phyloP scores from a whole-genome alignment of 1,140 invertebrate species.

The Zaprionus ornatus region DNA sequence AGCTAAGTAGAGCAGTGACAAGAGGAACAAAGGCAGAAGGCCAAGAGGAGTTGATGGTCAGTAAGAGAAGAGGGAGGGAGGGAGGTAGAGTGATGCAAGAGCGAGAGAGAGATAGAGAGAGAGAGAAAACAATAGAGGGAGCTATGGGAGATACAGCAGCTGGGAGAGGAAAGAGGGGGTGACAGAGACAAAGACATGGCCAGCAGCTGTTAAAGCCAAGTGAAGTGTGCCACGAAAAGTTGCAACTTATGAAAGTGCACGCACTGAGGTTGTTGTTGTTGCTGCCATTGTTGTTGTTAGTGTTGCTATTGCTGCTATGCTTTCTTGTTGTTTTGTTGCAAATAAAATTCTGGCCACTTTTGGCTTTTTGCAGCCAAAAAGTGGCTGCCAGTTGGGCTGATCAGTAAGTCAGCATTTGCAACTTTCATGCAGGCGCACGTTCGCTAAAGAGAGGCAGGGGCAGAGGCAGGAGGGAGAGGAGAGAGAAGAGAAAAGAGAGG shows the following conservation, averaged over 20 bases:
- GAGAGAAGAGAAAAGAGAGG: no score
- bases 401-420: constrained; percentile 78
- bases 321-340: not conserved
- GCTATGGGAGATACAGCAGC: not conserved
- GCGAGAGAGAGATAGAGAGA: not conserved
- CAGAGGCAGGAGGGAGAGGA: not conserved
- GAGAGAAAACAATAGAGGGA: not conserved
- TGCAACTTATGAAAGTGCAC: constrained; percentile 81
- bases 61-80: not conserved
- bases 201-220: constrained; percentile 12
- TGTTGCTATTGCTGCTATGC: not conserved
- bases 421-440: constrained; percentile 75
- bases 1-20: constrained; percentile 57
- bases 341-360: constrained; percentile 57
- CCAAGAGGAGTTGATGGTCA: constrained; percentile 67
- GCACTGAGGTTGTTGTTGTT: constrained; percentile 51
- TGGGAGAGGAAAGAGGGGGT: constrained; percentile 23
- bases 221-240: constrained; percentile 58
- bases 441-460: constrained; percentile 25
- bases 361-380: constrained; percentile 24
- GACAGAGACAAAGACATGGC: not conserved
- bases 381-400: constrained; percentile 26
- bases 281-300: constrained; percentile 24
- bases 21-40: constrained; percentile 66
- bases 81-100: not conserved